Evolutionary conservation across 2,113 vertebrate genomes (phyloP), one percentile per base, ranked within the genome.

Genomic region (Amazona guildingii): DNA sequence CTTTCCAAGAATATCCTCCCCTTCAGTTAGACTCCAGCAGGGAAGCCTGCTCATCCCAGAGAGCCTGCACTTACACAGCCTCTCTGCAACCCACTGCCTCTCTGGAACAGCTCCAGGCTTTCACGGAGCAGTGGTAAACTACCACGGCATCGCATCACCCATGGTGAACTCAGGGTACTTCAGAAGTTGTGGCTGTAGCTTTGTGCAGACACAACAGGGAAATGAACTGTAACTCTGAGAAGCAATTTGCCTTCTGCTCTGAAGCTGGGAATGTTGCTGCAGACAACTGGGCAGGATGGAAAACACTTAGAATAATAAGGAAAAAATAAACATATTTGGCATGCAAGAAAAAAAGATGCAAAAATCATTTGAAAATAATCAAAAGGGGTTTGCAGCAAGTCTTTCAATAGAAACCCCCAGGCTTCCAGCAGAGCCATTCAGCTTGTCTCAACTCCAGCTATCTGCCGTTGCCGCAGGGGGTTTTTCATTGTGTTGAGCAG

Each of bases 41-140:
- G 72, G 61, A n/a, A 48, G 72, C 46, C 12, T 8, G 2, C 0
- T 27, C 48, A 77, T 23, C 24, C 37, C 41, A 70, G n/a, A 11
- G 0, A 76, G 17, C 35, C 2, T 15, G 39, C 8, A 13, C n/a
- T 63, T 66, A 8, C 0, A 0, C 13, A 86, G 72, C 57, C 43
- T 41, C 43, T 44, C 64, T 18, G 37, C 23, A 46, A 83, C 57
- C 24, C 59, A 37, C 63, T 61, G 48, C 19, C 62, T 57, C 83
- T 15, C 21, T 23, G 17, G 33, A 44, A 77, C 9, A 49, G 61
- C 81, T 74, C 69, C 39, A 62, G 51, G 64, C 74, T 31, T 70
- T 70, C 55, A 73, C 0, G 23, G 49, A 81, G 64, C 68, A 37
- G 24, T 11, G 27, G 35, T 9, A 18, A 83, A 64, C 29, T 17